Percentiles rank a stretch among this genome's conserved stretches.
phyloP scores from a whole-genome alignment of 2,113 vertebrate species.

The Pterocles gutturalis region DNA sequence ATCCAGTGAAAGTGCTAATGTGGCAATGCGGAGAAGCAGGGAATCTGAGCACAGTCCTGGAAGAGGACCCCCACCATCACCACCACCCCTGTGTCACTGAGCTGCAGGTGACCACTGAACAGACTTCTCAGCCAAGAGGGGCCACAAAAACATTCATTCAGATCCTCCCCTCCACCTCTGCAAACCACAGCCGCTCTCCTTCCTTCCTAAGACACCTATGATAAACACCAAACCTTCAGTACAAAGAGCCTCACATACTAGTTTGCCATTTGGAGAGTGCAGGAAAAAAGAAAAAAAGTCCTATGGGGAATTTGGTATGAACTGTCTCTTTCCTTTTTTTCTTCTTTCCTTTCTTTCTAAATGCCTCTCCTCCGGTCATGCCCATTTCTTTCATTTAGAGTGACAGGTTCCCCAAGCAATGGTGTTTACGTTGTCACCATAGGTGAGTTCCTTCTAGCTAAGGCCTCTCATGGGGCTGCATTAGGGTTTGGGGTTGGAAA shows the following conservation, averaged over 20 bases:
- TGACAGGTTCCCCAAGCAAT: not conserved
- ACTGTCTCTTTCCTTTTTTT: not conserved
- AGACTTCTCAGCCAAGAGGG: not conserved
- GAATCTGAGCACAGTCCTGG: constrained; percentile 63
- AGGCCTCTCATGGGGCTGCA: not conserved
- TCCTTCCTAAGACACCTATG: constrained; percentile 1
- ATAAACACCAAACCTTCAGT: not conserved
- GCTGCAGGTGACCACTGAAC: not conserved
- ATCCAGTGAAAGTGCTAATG: constrained; percentile 70
- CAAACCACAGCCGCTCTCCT: not conserved
- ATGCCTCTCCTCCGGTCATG: not conserved
- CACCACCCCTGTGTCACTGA: not conserved
- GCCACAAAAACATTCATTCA: not conserved
- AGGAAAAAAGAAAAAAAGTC: not conserved
- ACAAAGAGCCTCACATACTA: not conserved
- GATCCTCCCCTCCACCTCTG: constrained; percentile 1
- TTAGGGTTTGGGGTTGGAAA: constrained; percentile 26
- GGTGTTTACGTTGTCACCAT: not conserved
- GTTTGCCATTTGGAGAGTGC: not conserved
- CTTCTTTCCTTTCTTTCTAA: not conserved
- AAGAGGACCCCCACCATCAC: constrained; percentile 1
- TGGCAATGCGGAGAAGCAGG: constrained; percentile 59
- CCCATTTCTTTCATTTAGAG: not conserved
- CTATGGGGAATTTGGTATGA: not conserved
- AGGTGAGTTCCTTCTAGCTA: not conserved